Conservation (phyloP, 2,797 vertebrate genomes). For the Basileuterus tristriatus region DNA sequence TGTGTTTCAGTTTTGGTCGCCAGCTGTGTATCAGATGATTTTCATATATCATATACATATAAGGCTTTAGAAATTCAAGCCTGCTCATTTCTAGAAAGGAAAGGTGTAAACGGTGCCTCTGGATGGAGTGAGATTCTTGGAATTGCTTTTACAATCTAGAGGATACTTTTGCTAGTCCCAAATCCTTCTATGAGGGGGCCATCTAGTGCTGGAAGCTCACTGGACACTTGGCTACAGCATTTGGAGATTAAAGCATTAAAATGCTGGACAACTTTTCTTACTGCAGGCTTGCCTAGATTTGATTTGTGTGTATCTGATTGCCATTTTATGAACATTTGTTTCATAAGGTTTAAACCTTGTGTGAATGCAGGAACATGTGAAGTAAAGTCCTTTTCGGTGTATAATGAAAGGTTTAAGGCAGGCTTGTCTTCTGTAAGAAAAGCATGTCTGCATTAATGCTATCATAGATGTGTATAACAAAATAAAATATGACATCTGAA, state of each 20-base stretch:
- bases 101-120: neutral
- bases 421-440: neutral
- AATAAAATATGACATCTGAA: neutral
- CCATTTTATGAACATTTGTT: neutral
- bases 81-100: neutral
- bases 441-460: neutral
- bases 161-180: neutral
- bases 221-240: neutral
- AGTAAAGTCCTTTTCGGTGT: neutral
- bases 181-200: neutral
- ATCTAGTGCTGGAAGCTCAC: slow-evolving; percentile 28
- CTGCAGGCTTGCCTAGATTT: neutral
- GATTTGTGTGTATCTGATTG: neutral
- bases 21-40: neutral
- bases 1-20: neutral
- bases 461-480: neutral
- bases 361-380: neutral
- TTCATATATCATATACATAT: neutral
- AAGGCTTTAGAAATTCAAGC: neutral
- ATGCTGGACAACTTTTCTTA: neutral
- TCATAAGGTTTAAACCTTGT: neutral
- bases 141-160: neutral
- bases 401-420: neutral
- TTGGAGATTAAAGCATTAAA: neutral
- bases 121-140: neutral